These are phyloP conservation scores for Pavo muticus DNA, from an alignment of 2,113 vertebrate species.

Conservation along the genomic window DNA sequence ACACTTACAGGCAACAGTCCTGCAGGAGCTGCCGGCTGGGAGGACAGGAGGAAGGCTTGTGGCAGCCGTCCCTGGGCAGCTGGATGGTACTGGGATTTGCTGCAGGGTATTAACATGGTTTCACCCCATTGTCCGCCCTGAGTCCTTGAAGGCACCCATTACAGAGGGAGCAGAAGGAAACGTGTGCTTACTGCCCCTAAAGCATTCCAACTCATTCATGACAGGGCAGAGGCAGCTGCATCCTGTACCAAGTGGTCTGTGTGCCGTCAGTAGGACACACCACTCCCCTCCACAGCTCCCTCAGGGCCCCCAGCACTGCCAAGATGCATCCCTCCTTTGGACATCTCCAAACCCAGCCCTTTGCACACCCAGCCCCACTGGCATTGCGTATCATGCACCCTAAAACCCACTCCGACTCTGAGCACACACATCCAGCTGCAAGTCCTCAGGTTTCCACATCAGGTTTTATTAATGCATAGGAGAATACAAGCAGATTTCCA, in stretches of 20 bases:
- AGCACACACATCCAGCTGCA: background rate
- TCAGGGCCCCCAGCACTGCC: accelerated
- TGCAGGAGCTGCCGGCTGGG: background rate
- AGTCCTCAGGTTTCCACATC: background rate
- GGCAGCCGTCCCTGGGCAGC: background rate
- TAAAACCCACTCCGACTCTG: background rate
- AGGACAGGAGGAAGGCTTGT: background rate
- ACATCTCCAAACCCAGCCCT: background rate
- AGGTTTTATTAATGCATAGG: background rate
- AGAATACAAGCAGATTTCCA: background rate
- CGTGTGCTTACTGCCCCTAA: accelerated
- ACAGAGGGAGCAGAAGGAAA: background rate
- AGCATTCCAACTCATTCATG: background rate
- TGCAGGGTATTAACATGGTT: background rate
- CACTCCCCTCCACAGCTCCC: background rate
- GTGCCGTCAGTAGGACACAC: background rate
- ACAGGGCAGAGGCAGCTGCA: background rate
- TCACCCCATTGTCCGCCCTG: too few species aligned
- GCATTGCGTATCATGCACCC: accelerated
- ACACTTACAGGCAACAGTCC: background rate
- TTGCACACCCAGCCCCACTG: background rate
- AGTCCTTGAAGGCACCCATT: background rate
- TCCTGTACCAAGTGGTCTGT: background rate
- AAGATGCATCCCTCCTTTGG: background rate
- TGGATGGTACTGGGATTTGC: background rate